A percentile compares a stretch with the other conserved stretches of the same genome.
These are phyloP conservation scores for Cirrhinus molitorella DNA, from an alignment of 2,797 vertebrate genomes.

Conservation along the genomic window DNA sequence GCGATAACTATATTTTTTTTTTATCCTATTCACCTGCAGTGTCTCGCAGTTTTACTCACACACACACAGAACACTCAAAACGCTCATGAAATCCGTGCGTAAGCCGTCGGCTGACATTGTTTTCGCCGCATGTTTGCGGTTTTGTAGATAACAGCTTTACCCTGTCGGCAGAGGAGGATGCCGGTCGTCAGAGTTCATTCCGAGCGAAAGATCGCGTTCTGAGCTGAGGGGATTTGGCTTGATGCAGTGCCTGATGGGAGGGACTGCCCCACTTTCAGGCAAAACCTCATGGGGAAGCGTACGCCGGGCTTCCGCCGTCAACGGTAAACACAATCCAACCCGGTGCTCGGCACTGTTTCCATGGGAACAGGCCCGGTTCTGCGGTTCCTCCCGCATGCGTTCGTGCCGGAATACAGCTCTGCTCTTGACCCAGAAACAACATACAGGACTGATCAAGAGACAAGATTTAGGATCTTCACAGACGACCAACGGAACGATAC, in stretches of 20 bases:
- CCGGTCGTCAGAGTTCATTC: slow-evolving; percentile 41
- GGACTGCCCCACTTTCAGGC: slow-evolving; percentile 78
- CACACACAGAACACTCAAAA: neutral
- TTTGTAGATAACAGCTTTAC: slow-evolving; percentile 37
- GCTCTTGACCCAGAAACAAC: slow-evolving; percentile 81
- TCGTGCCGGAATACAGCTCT: slow-evolving; percentile 62
- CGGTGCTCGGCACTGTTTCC: slow-evolving; percentile 69
- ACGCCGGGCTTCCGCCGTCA: slow-evolving; percentile 65
- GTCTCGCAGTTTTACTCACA: no score
- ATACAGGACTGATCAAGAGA: slow-evolving; percentile 44
- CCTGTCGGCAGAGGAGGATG: slow-evolving; percentile 22
- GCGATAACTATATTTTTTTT: no score
- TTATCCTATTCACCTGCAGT: no score
- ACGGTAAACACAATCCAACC: slow-evolving; percentile 72
- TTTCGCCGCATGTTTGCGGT: neutral
- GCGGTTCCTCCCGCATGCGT: slow-evolving; percentile 58
- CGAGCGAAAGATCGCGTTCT: slow-evolving; percentile 63
- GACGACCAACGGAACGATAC: neutral
- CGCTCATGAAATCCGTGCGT: neutral
- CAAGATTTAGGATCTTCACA: slow-evolving; percentile 24
- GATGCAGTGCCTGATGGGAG: slow-evolving; percentile 67
- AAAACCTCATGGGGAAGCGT: slow-evolving; percentile 68
- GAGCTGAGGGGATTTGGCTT: slow-evolving; percentile 69
- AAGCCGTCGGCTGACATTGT: slow-evolving; percentile 5
- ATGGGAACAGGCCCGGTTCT: slow-evolving; percentile 77